phyloP scores from a whole-genome alignment of 2,888 invertebrate species.

The Xanthorhoe designata region DNA sequence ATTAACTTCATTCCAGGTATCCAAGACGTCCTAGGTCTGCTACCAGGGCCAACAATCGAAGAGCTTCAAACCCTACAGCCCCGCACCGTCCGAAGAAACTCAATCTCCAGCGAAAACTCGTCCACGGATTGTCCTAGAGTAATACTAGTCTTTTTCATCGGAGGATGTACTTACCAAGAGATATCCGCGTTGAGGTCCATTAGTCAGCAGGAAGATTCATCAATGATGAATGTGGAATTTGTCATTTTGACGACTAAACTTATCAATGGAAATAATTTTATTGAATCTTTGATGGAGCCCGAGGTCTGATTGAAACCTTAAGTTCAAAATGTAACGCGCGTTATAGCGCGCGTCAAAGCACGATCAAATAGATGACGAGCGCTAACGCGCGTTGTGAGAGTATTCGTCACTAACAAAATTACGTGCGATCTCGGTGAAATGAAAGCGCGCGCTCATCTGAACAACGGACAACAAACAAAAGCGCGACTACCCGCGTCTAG shows the following conservation, averaged over 20 bases:
- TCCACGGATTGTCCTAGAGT: conserved; percentile 87
- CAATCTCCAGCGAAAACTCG: conserved; percentile 86
- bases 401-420: too few species aligned
- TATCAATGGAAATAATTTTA: conserved; percentile 94
- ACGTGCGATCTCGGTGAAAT: too few species aligned
- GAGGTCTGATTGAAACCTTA: conserved; percentile 39
- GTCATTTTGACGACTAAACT: conserved; percentile 96
- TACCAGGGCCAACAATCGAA: conserved; percentile 92
- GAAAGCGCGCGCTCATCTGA: too few species aligned
- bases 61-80: conserved; percentile 87
- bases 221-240: conserved; percentile 90
- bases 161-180: conserved; percentile 98
- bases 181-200: conserved; percentile 91
- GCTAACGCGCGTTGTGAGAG: too few species aligned
- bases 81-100: conserved; percentile 84
- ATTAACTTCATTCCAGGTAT: conserved; percentile 81
- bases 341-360: too few species aligned
- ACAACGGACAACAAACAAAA: too few species aligned
- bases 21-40: conserved; percentile 92
- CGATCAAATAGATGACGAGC: too few species aligned
- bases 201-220: conserved; percentile 90
- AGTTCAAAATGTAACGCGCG: too few species aligned
- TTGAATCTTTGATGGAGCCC: conserved; percentile 90
- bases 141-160: conserved; percentile 97
- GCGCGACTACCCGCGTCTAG: too few species aligned